These are phyloP conservation scores for Dioctria rufipes DNA, from an alignment of 2,888 invertebrate species.

Conservation along the genomic window DNA sequence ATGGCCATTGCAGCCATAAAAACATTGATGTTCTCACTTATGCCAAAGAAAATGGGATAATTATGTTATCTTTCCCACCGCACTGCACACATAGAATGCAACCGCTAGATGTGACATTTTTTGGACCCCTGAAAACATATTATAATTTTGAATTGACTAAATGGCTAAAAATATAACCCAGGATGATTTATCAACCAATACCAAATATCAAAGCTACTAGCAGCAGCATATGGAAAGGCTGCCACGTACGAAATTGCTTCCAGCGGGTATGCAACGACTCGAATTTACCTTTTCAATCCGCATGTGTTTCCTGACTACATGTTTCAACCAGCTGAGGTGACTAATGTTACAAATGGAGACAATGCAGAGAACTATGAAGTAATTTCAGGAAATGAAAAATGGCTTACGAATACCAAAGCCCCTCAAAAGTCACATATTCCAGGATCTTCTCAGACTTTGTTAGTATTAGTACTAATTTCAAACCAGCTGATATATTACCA, in stretches of 20 bases:
- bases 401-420: not conserved
- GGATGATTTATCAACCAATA: not conserved
- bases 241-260: not conserved
- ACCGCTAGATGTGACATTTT: not conserved
- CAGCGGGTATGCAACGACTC: not conserved
- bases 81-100: too few species aligned
- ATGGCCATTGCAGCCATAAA: not conserved
- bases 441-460: too few species aligned
- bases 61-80: constrained; percentile 9
- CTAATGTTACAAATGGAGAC: not conserved
- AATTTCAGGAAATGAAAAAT: not conserved
- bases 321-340: not conserved
- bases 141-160: not conserved
- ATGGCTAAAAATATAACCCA: not conserved
- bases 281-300: not conserved
- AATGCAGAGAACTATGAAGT: not conserved
- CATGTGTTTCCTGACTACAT: not conserved
- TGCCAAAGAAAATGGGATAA: not conserved
- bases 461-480: not conserved
- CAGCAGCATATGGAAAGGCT: not conserved
- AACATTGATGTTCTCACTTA: not conserved
- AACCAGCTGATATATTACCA: constrained; percentile 1
- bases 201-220: not conserved
- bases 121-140: not conserved
- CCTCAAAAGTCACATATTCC: not conserved